Percentiles rank a stretch among this genome's conserved stretches.
Evolutionary conservation across 2,888 invertebrate species (phyloP).

Genomic region (Venusia cambrica): DNA sequence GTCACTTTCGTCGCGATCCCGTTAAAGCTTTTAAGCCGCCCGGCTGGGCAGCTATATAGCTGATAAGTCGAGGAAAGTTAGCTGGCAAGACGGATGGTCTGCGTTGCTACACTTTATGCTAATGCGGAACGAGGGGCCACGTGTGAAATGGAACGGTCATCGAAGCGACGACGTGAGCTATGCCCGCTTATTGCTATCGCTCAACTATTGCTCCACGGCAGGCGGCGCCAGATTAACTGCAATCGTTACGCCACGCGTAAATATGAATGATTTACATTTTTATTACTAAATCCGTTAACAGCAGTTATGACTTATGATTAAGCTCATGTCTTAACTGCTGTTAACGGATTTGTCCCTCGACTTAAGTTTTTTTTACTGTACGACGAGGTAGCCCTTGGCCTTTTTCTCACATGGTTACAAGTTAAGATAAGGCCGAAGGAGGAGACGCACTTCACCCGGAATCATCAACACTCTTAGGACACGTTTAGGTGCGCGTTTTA

Average conservation of each 20-base stretch:
- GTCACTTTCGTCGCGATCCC: conserved; percentile 70
- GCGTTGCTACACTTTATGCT: conserved; percentile 59
- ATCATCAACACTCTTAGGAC: no score
- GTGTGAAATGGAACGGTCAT: conserved; percentile 59
- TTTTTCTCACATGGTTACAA: no score
- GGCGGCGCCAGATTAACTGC: conserved; percentile 22
- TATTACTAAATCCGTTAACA: conserved; percentile 19
- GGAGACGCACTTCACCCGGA: no score
- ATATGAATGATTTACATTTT: conserved; percentile 19
- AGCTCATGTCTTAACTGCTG: no score
- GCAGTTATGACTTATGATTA: conserved; percentile 11
- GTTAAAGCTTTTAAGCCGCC: conserved; percentile 67
- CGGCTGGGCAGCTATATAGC: conserved; percentile 22
- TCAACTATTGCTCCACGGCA: conserved; percentile 18
- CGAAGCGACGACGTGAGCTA: conserved; percentile 30
- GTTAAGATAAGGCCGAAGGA: no score
- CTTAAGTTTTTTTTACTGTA: no score
- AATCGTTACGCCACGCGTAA: conserved; percentile 18
- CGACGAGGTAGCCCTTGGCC: no score
- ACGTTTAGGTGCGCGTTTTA: no score
- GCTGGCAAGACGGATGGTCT: conserved; percentile 60
- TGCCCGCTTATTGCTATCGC: conserved; percentile 12
- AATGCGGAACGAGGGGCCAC: conserved; percentile 46
- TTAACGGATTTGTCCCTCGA: no score
- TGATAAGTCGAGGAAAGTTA: conserved; percentile 61